Evolutionary conservation across 2,888 invertebrate species (phyloP).

Genomic region (Psococerastis gibbosa): DNA sequence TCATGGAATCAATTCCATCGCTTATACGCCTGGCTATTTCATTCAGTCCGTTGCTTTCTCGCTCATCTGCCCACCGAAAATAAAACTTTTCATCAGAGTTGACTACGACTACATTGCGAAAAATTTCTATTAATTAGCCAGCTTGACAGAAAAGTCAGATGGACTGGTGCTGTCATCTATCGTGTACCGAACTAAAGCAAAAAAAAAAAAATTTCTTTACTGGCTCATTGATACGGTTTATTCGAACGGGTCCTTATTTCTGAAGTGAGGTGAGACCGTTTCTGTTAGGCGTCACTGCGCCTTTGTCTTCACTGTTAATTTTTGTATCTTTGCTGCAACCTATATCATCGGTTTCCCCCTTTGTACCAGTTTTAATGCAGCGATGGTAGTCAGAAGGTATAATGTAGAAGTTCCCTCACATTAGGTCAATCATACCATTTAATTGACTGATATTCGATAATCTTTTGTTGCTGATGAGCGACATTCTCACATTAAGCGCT

Average conservation of each 20-base stretch:
- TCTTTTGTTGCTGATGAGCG: not conserved
- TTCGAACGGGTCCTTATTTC: too few relatives aligned
- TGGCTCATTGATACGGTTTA: too few relatives aligned
- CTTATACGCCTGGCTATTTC: constrained; percentile 30
- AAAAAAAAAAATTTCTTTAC: too few relatives aligned
- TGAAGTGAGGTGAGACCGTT: too few relatives aligned
- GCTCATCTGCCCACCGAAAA: not conserved
- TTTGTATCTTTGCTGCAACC: too few relatives aligned
- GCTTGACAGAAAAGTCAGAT: too few relatives aligned
- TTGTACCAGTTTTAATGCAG: not conserved
- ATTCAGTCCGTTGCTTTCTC: constrained; percentile 11
- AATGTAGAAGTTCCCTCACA: not conserved
- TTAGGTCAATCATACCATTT: constrained; percentile 13
- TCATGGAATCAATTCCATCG: constrained; percentile 32
- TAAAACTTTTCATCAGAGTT: not conserved
- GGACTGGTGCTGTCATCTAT: too few relatives aligned
- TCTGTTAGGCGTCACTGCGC: too few relatives aligned
- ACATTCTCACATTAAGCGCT: too few relatives aligned
- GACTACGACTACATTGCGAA: constrained; percentile 4
- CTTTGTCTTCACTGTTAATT: too few relatives aligned
- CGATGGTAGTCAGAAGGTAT: not conserved
- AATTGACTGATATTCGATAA: not conserved
- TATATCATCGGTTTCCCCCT: not conserved
- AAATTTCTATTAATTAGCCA: not conserved
- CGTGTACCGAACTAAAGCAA: too few relatives aligned